Conservation (phyloP, 23 tunicate genomes). For the Halocynthia roretzi region DNA sequence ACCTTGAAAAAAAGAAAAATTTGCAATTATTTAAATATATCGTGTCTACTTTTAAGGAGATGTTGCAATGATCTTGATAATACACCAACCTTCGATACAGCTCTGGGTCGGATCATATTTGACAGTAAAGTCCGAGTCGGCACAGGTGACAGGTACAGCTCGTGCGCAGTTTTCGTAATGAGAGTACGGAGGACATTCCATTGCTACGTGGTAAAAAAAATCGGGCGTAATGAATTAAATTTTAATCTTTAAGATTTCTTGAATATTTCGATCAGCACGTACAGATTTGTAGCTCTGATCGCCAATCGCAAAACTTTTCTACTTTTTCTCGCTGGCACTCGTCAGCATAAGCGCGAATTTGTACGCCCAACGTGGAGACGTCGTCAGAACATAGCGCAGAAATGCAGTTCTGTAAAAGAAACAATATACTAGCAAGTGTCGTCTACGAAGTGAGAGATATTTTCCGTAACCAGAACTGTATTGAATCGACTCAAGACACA, state of each 20-base stretch:
- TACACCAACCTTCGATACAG: conserved; percentile 53
- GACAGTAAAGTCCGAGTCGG: conserved; percentile 13
- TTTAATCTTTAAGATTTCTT: too few species aligned
- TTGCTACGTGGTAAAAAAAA: conserved; percentile 3
- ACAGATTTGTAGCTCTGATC: conserved; percentile 16
- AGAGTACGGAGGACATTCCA: conserved; percentile 69
- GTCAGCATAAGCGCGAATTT: conserved; percentile 54
- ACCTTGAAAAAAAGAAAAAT: conserved; percentile 25
- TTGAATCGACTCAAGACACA: not conserved
- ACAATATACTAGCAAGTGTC: not conserved
- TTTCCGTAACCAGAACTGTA: not conserved
- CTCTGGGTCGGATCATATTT: not conserved
- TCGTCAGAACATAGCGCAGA: conserved; percentile 29
- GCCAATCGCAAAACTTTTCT: conserved; percentile 51
- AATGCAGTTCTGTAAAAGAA: conserved; percentile 42
- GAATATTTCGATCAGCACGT: not conserved
- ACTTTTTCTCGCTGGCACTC: conserved; percentile 44
- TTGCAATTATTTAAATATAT: not conserved
- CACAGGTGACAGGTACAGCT: conserved; percentile 36
- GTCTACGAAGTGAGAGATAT: not conserved
- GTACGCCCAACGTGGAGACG: conserved; percentile 6
- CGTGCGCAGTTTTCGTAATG: conserved; percentile 48
- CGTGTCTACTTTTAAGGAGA: not conserved
- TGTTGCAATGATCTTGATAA: not conserved
- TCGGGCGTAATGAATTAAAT: too few species aligned